These are phyloP conservation scores for Lycodopsis pacificus DNA, from an alignment of 2,797 vertebrate genomes.

Conservation along the genomic window DNA sequence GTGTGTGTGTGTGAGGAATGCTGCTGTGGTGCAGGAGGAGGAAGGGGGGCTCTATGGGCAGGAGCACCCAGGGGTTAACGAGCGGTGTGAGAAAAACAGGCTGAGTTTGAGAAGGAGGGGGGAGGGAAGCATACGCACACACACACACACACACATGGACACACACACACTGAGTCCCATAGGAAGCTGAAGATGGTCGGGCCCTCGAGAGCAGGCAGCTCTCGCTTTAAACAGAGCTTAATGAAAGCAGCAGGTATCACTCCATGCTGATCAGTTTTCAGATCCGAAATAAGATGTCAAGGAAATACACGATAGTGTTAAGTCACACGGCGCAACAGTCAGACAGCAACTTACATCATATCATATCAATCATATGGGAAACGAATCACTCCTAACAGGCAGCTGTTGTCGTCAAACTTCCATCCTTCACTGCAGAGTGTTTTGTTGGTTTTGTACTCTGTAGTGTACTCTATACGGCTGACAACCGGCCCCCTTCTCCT, in stretches of 20 bases:
- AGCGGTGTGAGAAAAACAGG: constrained; percentile 82
- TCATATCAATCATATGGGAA: neutral
- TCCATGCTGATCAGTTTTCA: constrained; percentile 2
- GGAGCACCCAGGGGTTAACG: constrained; percentile 81
- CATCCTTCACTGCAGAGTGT: neutral
- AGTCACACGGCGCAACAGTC: neutral
- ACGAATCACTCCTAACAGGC: neutral
- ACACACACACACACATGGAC: constrained; percentile 14
- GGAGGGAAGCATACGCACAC: constrained; percentile 28
- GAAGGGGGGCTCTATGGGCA: constrained; percentile 46
- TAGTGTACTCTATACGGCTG: constrained; percentile 1
- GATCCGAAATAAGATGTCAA: neutral
- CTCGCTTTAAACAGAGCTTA: constrained; percentile 37
- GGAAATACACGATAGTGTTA: neutral
- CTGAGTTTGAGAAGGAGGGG: constrained; percentile 63
- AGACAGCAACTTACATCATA: neutral
- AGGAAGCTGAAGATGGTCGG: constrained; percentile 54
- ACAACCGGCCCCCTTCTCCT: constrained; percentile 14
- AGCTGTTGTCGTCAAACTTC: neutral
- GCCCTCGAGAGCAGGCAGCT: constrained; percentile 44
- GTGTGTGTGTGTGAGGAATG: constrained; percentile 56
- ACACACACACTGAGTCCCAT: constrained; percentile 40
- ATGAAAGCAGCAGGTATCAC: constrained; percentile 43
- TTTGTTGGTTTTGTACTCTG: constrained; percentile 11
- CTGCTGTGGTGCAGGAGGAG: constrained; percentile 49